Evolutionary conservation across 2,888 invertebrate genomes (phyloP), one percentile per base, ranked within the genome.

Genomic region (Troilus luridus): DNA sequence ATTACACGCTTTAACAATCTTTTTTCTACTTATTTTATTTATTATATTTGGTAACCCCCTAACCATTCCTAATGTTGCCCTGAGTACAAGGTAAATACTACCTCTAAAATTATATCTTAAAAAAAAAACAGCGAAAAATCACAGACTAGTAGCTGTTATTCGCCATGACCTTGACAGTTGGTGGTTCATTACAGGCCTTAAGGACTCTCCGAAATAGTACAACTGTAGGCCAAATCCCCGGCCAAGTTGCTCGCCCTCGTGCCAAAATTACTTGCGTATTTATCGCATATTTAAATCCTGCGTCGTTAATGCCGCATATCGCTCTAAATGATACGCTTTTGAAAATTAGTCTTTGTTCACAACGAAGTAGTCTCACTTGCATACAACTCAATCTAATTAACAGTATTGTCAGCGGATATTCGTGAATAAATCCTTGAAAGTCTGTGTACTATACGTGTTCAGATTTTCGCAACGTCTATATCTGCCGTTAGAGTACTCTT

Each of bases 231-330:
- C 67, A 24, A 67, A 67, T 12, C 67, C 8, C 24, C 24, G 14
- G 67, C 67, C 67, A 67, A 67, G 67, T 24, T 67, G 14, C 12
- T 5, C 14, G 24, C 24, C 24, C 6, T 14, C 67, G 8, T 67
- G 67, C 67, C 67, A 67, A 67, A 67, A 67, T 67, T 24, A 27
- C 67, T 67, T 67, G 67, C 67, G 67, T 67, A 67, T 67, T 67
- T 67, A 12, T 9, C 67, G 67, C 67, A 67, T 67, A 67, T 67
- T 67, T 67, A 67, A 67, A 67, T 67, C 67, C 24, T 14, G 24
- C 24, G 24, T 67, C 12, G 67, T 27, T 67, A 67, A 67, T 67
- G 67, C 24, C 67, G 67, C 67, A 67, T 67, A 12, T 67, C 67
- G 14, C 67, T 67, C 12, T 27, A 67, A 67, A 67, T 67, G 67